Evolutionary conservation across 2,797 vertebrate genomes (phyloP).

Genomic region (Crocidura indochinensis): DNA sequence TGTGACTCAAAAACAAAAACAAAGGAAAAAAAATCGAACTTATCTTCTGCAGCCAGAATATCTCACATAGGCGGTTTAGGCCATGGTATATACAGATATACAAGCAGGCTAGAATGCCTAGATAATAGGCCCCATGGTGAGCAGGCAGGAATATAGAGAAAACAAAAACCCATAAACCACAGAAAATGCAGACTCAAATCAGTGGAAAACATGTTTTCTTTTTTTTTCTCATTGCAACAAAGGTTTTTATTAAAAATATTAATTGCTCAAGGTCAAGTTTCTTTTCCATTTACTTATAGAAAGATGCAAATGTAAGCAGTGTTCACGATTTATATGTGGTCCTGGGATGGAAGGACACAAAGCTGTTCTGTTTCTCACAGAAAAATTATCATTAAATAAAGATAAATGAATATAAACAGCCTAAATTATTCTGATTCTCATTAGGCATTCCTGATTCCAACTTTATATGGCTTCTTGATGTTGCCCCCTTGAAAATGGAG

Average conservation of each 20-base stretch:
- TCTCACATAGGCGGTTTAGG: too few relatives aligned
- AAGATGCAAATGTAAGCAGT: slow-evolving; percentile 21
- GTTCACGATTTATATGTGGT: neutral
- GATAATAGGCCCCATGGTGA: too few relatives aligned
- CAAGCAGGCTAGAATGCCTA: too few relatives aligned
- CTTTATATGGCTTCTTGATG: slow-evolving; percentile 89
- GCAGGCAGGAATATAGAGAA: too few relatives aligned
- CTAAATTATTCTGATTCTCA: slow-evolving; percentile 87
- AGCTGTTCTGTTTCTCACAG: slow-evolving; percentile 74
- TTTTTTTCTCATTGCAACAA: slow-evolving; percentile 77
- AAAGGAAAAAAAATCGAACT: too few relatives aligned
- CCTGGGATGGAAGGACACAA: neutral
- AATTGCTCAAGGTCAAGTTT: slow-evolving; percentile 31
- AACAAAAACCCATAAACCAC: too few relatives aligned
- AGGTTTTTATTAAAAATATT: slow-evolving; percentile 33
- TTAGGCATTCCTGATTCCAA: slow-evolving; percentile 88
- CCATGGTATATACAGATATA: too few relatives aligned
- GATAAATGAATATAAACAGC: slow-evolving; percentile 85
- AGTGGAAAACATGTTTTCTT: too few relatives aligned
- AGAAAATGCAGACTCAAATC: too few relatives aligned
- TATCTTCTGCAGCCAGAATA: too few relatives aligned
- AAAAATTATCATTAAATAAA: slow-evolving; percentile 82
- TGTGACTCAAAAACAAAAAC: too few relatives aligned
- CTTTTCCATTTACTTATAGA: slow-evolving; percentile 58
- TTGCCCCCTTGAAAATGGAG: slow-evolving; percentile 84